phyloP scores from a whole-genome alignment of 1,140 invertebrate species.

The Papilio xuthus region DNA sequence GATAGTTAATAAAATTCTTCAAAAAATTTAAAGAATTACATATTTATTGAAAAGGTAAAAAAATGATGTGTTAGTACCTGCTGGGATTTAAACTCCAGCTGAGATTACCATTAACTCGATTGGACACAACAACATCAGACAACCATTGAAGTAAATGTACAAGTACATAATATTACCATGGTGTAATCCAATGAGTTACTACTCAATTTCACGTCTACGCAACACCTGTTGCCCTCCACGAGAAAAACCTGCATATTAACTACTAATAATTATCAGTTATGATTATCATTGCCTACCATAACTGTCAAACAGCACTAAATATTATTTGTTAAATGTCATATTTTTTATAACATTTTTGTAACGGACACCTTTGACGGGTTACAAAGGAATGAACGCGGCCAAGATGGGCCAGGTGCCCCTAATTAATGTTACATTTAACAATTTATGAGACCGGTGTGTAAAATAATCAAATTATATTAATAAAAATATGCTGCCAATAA shows the following conservation, averaged over 20 bases:
- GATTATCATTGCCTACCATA: slow-evolving; percentile 78
- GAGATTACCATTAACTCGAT: not conserved
- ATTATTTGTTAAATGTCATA: slow-evolving; percentile 78
- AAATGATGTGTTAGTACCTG: not conserved
- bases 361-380: slow-evolving; percentile 65
- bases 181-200: slow-evolving; percentile 38
- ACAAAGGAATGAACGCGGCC: slow-evolving; percentile 58
- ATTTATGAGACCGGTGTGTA: slow-evolving; percentile 37
- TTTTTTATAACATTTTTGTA: slow-evolving; percentile 62
- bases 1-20: too few relatives aligned
- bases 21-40: too few relatives aligned
- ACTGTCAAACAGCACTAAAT: slow-evolving; percentile 78
- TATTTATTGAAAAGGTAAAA: not conserved
- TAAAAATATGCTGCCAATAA: slow-evolving; percentile 34
- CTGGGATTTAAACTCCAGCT: not conserved
- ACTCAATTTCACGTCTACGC: slow-evolving; percentile 23
- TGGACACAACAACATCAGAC: not conserved
- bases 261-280: slow-evolving; percentile 70
- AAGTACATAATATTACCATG: slow-evolving; percentile 12
- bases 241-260: slow-evolving; percentile 68
- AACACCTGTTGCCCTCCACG: slow-evolving; percentile 34
- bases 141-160: slow-evolving; percentile 9
- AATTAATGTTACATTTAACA: slow-evolving; percentile 37
- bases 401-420: slow-evolving; percentile 56
- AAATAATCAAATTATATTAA: slow-evolving; percentile 35